Conservation (phyloP, 2,888 invertebrate genomes). For the Epistrophe eligans region DNA sequence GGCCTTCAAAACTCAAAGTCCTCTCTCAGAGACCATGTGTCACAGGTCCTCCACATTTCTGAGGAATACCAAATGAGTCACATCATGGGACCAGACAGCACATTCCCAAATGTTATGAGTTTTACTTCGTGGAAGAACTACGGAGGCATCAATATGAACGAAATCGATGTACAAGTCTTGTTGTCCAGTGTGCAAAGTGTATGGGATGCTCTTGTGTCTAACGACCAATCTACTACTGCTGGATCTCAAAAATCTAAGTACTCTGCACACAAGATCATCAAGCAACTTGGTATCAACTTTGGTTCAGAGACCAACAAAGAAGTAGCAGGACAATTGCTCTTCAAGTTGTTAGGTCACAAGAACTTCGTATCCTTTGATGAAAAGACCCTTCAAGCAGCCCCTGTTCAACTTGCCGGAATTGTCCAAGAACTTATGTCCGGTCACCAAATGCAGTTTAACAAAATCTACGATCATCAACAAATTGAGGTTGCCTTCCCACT, state of each 20-base stretch:
- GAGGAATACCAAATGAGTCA: conserved; percentile 68
- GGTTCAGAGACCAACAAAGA: conserved; percentile 10
- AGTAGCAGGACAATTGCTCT: conserved; percentile 53
- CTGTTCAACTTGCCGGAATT: conserved; percentile 72
- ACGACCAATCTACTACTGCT: background rate
- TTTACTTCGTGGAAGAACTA: conserved; percentile 58
- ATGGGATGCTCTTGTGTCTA: conserved; percentile 34
- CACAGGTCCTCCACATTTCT: conserved; percentile 52
- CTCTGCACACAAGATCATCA: conserved; percentile 42
- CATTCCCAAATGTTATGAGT: conserved; percentile 49
- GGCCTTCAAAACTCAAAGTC: conserved; percentile 85
- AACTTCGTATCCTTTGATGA: conserved; percentile 57
- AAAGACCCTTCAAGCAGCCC: conserved; percentile 32
- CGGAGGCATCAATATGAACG: conserved; percentile 49
- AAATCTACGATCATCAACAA: conserved; percentile 86
- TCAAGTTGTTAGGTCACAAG: conserved; percentile 54
- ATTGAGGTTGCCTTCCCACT: conserved; percentile 88
- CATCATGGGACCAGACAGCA: conserved; percentile 57
- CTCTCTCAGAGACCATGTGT: conserved; percentile 78
- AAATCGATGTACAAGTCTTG: conserved; percentile 56
- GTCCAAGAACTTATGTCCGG: conserved; percentile 79
- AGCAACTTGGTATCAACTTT: conserved; percentile 44
- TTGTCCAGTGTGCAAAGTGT: conserved; percentile 49
- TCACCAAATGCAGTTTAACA: conserved; percentile 86
- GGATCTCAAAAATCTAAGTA: conserved; percentile 8